Evolutionary conservation across 2,113 vertebrate species (phyloP).

Genomic region (Cyphomyrus discorhynchus): DNA sequence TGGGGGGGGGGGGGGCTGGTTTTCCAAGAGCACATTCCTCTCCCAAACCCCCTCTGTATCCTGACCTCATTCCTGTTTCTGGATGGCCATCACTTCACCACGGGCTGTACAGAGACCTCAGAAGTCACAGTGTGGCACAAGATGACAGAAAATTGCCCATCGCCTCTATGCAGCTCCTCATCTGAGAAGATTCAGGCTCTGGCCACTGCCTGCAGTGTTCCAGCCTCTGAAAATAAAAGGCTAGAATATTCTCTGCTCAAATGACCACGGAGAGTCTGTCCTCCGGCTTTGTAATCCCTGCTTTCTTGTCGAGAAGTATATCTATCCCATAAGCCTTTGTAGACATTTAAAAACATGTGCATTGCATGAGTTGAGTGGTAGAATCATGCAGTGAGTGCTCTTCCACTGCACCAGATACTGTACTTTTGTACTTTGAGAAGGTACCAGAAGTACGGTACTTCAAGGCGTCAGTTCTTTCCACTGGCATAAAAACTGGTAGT

Average conservation of each 20-base stretch:
- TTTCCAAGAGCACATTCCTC: not conserved
- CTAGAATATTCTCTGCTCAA: not conserved
- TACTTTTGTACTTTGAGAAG: no score
- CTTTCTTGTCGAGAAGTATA: not conserved
- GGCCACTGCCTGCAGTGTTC: not conserved
- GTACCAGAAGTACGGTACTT: no score
- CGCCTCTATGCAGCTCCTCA: not conserved
- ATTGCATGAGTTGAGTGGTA: no score
- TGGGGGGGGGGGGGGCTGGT: not conserved
- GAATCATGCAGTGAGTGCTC: no score
- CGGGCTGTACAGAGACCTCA: not conserved
- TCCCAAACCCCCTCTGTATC: not conserved
- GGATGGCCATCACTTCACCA: not conserved
- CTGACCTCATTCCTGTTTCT: not conserved
- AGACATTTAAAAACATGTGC: no score
- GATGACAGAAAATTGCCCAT: conserved; percentile 9
- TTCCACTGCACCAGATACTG: no score
- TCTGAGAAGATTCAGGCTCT: not conserved
- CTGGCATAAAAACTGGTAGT: no score
- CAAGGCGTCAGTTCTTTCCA: no score
- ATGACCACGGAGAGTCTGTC: not conserved
- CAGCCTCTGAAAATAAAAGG: not conserved
- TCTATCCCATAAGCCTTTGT: no score
- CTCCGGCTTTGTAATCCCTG: not conserved
- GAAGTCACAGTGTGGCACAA: not conserved